Percentiles rank a stretch among this genome's conserved stretches.
phyloP scores from a whole-genome alignment of 2,888 invertebrate genomes.

The Orchesellides sinensis region DNA sequence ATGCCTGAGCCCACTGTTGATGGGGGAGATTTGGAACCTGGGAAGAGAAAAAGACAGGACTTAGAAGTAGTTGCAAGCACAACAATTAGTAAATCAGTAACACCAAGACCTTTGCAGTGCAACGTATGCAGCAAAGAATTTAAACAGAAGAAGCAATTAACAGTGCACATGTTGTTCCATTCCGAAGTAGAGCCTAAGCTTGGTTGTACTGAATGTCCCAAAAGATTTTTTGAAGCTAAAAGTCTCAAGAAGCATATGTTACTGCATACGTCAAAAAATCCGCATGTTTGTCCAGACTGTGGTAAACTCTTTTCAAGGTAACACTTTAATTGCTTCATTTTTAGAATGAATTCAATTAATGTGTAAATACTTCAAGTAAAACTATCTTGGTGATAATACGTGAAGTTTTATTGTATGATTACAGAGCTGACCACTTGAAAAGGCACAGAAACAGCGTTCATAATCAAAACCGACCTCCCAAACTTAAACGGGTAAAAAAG shows the following conservation, averaged over 20 bases:
- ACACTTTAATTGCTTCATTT: background rate
- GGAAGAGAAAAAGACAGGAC: background rate
- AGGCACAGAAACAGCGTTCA: conserved; percentile 36
- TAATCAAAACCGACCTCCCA: background rate
- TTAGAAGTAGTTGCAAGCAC: no score
- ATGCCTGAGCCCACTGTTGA: background rate
- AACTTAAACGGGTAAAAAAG: background rate
- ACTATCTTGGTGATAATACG: no score
- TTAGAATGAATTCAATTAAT: background rate
- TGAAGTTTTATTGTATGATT: no score
- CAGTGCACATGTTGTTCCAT: conserved; percentile 51
- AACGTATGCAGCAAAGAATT: conserved; percentile 40
- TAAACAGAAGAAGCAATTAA: conserved; percentile 35
- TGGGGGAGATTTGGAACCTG: background rate
- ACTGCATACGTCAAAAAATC: conserved; percentile 17
- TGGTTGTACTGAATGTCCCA: conserved; percentile 45
- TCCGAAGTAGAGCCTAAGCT: conserved; percentile 38
- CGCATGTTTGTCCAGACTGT: conserved; percentile 36
- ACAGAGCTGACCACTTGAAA: conserved; percentile 48
- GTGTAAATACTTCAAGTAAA: no score
- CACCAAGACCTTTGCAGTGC: conserved; percentile 17
- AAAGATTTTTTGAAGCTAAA: conserved; percentile 42
- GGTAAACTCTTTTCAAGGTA: conserved; percentile 54
- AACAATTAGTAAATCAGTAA: no score
- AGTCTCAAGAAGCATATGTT: conserved; percentile 37